Percentiles rank a stretch among this genome's conserved stretches.
These are phyloP conservation scores for Phytoseiulus persimilis DNA, from an alignment of 2,888 invertebrate species.

Conservation along the genomic window DNA sequence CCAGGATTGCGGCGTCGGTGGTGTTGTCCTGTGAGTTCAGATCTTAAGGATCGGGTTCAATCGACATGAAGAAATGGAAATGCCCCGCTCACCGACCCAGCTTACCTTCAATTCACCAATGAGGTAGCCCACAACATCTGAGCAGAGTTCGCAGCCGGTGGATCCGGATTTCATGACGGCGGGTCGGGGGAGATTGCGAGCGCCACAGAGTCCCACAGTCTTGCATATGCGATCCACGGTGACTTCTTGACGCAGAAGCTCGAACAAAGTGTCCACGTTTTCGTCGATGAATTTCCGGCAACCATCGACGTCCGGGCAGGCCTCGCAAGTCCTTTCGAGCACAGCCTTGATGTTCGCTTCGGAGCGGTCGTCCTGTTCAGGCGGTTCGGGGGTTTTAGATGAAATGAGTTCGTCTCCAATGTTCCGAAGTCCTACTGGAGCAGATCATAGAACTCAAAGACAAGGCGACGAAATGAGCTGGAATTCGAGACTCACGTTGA, in stretches of 20 bases:
- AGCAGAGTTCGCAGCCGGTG: neutral
- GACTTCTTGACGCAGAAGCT: neutral
- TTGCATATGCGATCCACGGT: constrained; percentile 12
- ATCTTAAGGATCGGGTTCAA: neutral
- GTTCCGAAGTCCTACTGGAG: too few relatives aligned
- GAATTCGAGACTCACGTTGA: constrained; percentile 9
- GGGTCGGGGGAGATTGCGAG: neutral
- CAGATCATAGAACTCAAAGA: too few relatives aligned
- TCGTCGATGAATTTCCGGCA: neutral
- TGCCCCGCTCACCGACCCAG: neutral
- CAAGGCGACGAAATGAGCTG: too few relatives aligned
- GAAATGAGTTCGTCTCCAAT: too few relatives aligned
- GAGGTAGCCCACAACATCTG: neutral
- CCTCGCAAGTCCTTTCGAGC: neutral
- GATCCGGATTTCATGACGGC: neutral
- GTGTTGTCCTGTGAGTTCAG: constrained; percentile 5
- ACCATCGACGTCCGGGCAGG: neutral
- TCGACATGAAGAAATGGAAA: neutral
- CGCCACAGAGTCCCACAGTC: neutral
- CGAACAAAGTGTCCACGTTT: neutral
- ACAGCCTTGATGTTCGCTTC: constrained; percentile 6
- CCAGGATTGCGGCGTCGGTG: neutral
- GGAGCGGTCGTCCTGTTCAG: neutral
- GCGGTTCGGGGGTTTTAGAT: neutral
- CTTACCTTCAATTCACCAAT: neutral